Conservation (phyloP, 2,888 invertebrate species). For the Metellina segmentata region DNA sequence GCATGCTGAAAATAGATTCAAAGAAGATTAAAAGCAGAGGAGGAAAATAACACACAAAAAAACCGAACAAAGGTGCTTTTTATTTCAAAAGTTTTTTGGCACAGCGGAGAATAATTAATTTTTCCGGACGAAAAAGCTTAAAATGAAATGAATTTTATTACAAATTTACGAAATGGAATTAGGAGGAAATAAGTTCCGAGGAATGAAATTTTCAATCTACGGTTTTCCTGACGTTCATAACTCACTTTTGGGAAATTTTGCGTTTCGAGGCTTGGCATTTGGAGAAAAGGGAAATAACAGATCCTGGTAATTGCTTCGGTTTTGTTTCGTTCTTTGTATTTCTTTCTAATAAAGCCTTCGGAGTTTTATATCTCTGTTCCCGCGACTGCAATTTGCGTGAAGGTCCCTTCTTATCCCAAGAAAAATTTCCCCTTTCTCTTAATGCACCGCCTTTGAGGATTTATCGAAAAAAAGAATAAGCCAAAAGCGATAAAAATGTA, state of each 20-base stretch:
- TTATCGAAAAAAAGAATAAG: neutral
- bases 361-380: neutral
- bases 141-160: constrained; percentile 54
- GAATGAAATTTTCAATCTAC: neutral
- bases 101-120: constrained; percentile 57
- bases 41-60: constrained; percentile 25
- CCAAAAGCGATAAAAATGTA: constrained; percentile 32
- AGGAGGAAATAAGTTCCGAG: constrained; percentile 8
- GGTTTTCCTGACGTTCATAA: constrained; percentile 12
- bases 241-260: constrained; percentile 24
- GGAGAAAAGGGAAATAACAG: constrained; percentile 9
- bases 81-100: neutral
- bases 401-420: neutral
- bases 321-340: constrained; percentile 30
- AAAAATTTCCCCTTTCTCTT: neutral
- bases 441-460: neutral
- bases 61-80: constrained; percentile 12
- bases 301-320: neutral
- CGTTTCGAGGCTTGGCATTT: neutral
- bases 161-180: constrained; percentile 38
- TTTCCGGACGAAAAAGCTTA: constrained; percentile 31
- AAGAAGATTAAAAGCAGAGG: constrained; percentile 28
- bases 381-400: constrained; percentile 8
- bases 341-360: neutral
- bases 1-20: neutral